Base-by-base conservation (phyloP, 92 coral and sea anemone genomes). In the Epizoanthus illoricatus region DNA sequence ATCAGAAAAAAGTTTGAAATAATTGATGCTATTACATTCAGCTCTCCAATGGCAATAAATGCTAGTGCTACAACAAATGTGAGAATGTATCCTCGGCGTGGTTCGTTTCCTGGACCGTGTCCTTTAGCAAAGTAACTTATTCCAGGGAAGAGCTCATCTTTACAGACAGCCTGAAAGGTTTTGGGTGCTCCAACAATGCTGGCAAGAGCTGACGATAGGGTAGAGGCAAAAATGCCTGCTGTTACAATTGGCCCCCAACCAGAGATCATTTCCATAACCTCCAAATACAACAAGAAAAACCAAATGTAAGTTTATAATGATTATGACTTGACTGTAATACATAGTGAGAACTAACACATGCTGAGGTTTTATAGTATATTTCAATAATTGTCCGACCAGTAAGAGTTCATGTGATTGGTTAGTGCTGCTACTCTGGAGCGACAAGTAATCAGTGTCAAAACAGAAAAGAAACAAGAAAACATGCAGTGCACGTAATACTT, bases 121-220 rank as follows among this genome's bases (percentile, higher is more conserved):
- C 98, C 98, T 45, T 80, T 86, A 36, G 89, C 92, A 64, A 95
- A 95, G 64, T 88, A 93, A 3, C 83, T 74, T 33, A 94, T 85
- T 66, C 90, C 90, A 11, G 98, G 98, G 70, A 95, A 95, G 74
- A 95, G 79, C 23, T 90, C 76, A 84, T 95, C 98, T 71, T 85
- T 90, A 63, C 98, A 93, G 9, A 95, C 98, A 36, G 98, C 98
- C 65, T 95, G 98, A 90, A 95, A 95, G 4, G 97, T 90, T 65
- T 97, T 97, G 20, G 99, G 99, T 45, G 98, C 99, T 49, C 99
- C 98, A 7, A 93, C 99, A 76, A 97, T 88, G 82, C 98, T 97
- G 67, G 99, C 99, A 17, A 96, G 98, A 40, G 99, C 99, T n/a
- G 98, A 96, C 2, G 99, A 96, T n/a, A 96, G 86, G 16, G 99